Conservation (phyloP, 1,140 invertebrate genomes). For the Drosophila virilis region DNA sequence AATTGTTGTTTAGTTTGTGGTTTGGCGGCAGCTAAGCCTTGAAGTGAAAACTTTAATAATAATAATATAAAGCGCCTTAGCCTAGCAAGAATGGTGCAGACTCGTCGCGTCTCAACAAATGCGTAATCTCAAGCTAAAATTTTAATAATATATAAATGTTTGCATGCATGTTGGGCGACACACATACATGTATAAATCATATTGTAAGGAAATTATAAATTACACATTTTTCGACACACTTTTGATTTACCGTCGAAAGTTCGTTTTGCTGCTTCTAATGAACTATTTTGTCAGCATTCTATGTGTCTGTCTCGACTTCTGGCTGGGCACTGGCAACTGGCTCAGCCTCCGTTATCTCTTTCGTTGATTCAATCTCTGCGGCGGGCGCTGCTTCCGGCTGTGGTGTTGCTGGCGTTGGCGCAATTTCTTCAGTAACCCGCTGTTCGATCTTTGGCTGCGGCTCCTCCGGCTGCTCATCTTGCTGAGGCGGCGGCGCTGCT, state of each 20-base stretch:
- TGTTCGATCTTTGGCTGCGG: conserved; percentile 15
- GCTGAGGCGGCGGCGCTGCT: conserved; percentile 24
- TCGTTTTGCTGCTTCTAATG: neutral
- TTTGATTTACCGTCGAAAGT: conserved; percentile 4
- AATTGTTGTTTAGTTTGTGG: conserved; percentile 17
- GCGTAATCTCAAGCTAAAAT: conserved; percentile 48
- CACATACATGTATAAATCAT: conserved; percentile 24
- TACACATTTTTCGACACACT: conserved; percentile 29
- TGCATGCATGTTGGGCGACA: conserved; percentile 7
- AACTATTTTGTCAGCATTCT: conserved; percentile 20
- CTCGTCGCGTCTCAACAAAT: conserved; percentile 35
- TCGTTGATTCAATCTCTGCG: conserved; percentile 12
- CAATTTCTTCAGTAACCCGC: conserved; percentile 22
- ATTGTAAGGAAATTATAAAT: conserved; percentile 41
- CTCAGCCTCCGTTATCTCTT: conserved; percentile 20
- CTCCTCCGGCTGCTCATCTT: conserved; percentile 4
- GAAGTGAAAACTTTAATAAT: conserved; percentile 29
- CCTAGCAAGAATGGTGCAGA: conserved; percentile 43
- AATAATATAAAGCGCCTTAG: conserved; percentile 29
- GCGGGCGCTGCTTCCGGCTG: conserved; percentile 7
- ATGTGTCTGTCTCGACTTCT: conserved; percentile 37
- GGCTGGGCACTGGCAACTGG: conserved; percentile 28
- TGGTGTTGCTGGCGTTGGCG: conserved; percentile 22
- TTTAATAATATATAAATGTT: conserved; percentile 24
- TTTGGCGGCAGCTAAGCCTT: conserved; percentile 18